Percentiles rank a stretch among this genome's conserved stretches.
Conservation (phyloP, 2,888 invertebrate genomes). For the Polydesmus complanatus region DNA sequence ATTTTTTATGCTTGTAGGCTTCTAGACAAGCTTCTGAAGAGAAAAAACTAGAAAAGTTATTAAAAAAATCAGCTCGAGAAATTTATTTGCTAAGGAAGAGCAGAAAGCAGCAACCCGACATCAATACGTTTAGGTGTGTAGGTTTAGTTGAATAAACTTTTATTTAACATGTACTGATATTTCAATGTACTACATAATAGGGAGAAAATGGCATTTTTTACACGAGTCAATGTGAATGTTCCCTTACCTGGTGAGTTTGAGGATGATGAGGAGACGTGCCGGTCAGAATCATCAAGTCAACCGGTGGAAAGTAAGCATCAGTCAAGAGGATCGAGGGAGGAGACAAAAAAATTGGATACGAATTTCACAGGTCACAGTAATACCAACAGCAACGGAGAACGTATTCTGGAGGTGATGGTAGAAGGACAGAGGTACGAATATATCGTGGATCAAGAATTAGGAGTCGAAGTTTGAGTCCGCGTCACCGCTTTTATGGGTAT, state of each 20-base stretch:
- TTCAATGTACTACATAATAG: no score
- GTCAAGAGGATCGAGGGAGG: background rate
- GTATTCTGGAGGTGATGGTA: slow-evolving; percentile 15
- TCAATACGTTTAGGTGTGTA: slow-evolving; percentile 73
- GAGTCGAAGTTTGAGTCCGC: slow-evolving; percentile 23
- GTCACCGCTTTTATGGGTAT: background rate
- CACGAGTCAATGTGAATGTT: slow-evolving; percentile 37
- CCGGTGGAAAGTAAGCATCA: background rate
- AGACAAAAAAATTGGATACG: background rate
- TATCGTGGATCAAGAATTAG: slow-evolving; percentile 23
- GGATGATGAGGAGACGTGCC: slow-evolving; percentile 12
- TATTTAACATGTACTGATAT: background rate
- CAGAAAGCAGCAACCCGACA: slow-evolving; percentile 74
- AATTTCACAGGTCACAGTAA: background rate
- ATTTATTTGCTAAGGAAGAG: slow-evolving; percentile 79
- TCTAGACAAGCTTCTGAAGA: slow-evolving; percentile 43
- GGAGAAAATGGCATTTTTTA: slow-evolving; percentile 95
- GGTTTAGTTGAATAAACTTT: background rate
- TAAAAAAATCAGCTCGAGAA: slow-evolving; percentile 77
- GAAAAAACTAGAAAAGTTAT: slow-evolving; percentile 58
- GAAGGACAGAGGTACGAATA: slow-evolving; percentile 21
- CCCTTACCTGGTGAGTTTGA: slow-evolving; percentile 23
- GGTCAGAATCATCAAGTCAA: background rate
- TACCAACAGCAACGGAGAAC: background rate
- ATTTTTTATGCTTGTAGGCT: slow-evolving; percentile 9